A percentile compares a stretch with the other conserved stretches of the same genome.
These are phyloP conservation scores for Saccostrea cuccullata DNA, from an alignment of 1,140 invertebrate genomes.

Conservation along the genomic window DNA sequence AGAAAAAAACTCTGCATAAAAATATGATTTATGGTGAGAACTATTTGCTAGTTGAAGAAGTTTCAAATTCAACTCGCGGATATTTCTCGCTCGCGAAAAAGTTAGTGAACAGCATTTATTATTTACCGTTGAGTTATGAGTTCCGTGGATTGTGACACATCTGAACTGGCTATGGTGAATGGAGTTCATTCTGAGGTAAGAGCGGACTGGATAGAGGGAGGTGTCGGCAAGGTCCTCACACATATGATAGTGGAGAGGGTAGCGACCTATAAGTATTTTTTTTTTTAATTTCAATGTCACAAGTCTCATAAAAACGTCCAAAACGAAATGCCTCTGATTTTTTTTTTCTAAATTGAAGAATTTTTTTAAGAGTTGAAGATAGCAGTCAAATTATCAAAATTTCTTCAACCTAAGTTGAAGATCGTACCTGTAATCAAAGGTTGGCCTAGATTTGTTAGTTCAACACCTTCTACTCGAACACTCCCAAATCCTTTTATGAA, in stretches of 20 bases:
- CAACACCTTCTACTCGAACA: constrained; percentile 62
- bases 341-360: no score
- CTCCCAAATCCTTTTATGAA: constrained; percentile 51
- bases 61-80: no score
- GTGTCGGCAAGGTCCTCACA: constrained; percentile 58
- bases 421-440: constrained; percentile 49
- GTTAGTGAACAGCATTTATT: not conserved
- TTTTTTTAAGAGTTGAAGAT: not conserved
- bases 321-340: no score
- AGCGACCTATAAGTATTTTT: constrained; percentile 52
- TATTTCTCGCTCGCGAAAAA: no score
- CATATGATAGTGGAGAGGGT: constrained; percentile 68
- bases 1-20: no score
- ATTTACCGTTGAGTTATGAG: constrained; percentile 57
- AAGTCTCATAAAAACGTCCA: no score
- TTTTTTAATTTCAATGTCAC: not conserved
- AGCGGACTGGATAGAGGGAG: constrained; percentile 16
- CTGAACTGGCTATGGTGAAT: constrained; percentile 62
- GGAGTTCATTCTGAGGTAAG: constrained; percentile 52
- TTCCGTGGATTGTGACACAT: constrained; percentile 66
- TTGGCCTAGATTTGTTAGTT: constrained; percentile 65
- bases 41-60: no score
- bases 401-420: not conserved
- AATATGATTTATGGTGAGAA: no score
- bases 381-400: not conserved